phyloP scores from a whole-genome alignment of 2,113 vertebrate species.

The Boleophthalmus pectinirostris region DNA sequence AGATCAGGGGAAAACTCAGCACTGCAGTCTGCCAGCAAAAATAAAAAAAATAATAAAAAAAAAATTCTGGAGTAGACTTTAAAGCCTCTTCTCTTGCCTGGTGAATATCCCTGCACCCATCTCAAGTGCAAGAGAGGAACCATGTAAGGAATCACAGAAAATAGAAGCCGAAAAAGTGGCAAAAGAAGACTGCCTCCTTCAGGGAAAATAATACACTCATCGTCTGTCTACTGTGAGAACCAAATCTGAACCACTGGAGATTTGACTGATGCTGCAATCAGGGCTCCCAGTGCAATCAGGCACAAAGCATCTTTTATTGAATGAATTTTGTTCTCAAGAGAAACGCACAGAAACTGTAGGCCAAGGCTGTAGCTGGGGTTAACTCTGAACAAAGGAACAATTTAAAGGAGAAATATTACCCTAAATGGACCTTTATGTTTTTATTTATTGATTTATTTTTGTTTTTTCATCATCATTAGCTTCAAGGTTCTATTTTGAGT shows the following conservation, averaged over 20 bases:
- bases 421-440: no score
- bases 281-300: not conserved
- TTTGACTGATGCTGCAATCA: not conserved
- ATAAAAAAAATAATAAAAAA: conserved; percentile 45
- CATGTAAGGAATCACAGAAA: conserved; percentile 8
- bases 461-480: not conserved
- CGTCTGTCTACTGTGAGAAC: not conserved
- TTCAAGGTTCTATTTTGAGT: not conserved
- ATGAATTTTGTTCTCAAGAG: not conserved
- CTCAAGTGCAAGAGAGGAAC: conserved; percentile 2
- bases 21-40: conserved; percentile 9
- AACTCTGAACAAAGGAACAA: not conserved
- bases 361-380: not conserved
- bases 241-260: not conserved
- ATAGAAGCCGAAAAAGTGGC: not conserved
- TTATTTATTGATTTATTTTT: no score
- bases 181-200: not conserved
- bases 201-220: conserved; percentile 1
- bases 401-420: no score
- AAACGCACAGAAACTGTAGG: not conserved
- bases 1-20: conserved; percentile 21
- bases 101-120: not conserved
- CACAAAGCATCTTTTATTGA: not conserved
- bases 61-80: conserved; percentile 26
- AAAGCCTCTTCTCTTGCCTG: not conserved